Evolutionary conservation across 2,888 invertebrate genomes (phyloP).

Genomic region (Cephus pulcher): DNA sequence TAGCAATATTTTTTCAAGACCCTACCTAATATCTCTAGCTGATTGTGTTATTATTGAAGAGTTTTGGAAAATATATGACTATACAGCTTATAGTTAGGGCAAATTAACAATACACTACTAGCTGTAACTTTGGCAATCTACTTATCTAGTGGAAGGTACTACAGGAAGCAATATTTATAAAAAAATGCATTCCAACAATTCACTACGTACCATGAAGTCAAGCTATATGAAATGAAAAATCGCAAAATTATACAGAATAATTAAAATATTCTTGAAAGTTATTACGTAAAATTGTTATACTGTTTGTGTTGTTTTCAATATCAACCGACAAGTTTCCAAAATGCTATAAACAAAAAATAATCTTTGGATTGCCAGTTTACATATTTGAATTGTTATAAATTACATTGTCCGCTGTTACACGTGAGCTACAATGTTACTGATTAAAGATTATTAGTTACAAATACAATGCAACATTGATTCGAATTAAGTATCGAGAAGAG

Average conservation of each 20-base stretch:
- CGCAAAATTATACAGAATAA: neutral
- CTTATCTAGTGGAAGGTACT: neutral
- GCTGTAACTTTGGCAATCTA: neutral
- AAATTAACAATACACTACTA: neutral
- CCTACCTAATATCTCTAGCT: neutral
- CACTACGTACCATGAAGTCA: neutral
- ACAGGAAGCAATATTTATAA: neutral
- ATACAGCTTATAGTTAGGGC: neutral
- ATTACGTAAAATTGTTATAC: neutral
- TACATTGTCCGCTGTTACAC: neutral
- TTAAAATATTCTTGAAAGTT: neutral
- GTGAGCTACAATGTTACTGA: neutral
- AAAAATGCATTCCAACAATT: neutral
- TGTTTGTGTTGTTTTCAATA: neutral
- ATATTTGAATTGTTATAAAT: neutral
- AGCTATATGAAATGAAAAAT: neutral
- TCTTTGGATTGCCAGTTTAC: neutral
- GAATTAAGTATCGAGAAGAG: neutral
- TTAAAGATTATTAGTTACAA: neutral
- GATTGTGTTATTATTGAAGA: neutral
- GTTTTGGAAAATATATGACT: neutral
- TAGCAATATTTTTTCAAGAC: neutral
- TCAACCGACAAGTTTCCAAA: neutral
- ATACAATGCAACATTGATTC: neutral
- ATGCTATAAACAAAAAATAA: neutral